A percentile compares a stretch with the other conserved stretches of the same genome.
phyloP scores from a whole-genome alignment of 2,888 invertebrate species.

The Ligdia adustata region DNA sequence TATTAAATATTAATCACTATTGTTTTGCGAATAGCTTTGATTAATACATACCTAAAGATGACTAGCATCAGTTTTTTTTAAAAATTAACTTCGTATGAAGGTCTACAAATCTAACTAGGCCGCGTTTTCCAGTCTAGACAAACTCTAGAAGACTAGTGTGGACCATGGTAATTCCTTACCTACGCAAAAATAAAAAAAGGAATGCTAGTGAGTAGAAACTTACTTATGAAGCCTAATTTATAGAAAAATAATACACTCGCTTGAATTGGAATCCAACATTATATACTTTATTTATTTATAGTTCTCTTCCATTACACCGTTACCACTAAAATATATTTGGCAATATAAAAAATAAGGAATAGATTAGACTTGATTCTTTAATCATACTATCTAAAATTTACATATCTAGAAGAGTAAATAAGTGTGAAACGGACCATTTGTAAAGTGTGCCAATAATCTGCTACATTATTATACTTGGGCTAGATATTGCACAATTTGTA shows the following conservation, averaged over 20 bases:
- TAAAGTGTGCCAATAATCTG: constrained; percentile 1
- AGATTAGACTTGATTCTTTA: constrained; percentile 75
- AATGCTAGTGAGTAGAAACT: too few species aligned
- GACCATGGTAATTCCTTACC: too few species aligned
- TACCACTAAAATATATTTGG: constrained; percentile 81
- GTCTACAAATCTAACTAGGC: too few species aligned
- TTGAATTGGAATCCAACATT: constrained; percentile 72
- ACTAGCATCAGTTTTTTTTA: too few species aligned
- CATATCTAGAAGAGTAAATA: constrained; percentile 55
- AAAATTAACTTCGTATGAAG: too few species aligned
- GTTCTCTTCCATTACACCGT: constrained; percentile 69
- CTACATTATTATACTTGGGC: too few species aligned
- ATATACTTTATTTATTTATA: constrained; percentile 73
- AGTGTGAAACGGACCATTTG: constrained; percentile 16
- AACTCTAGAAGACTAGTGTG: too few species aligned
- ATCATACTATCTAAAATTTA: constrained; percentile 70
- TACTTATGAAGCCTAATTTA: too few species aligned
- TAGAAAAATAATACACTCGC: constrained; percentile 27
- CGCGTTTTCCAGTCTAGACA: too few species aligned
- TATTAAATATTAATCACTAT: constrained; percentile 23
- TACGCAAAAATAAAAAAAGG: too few species aligned
- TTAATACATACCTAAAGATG: too few species aligned
- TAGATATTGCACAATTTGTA: too few species aligned
- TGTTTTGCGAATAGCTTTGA: constrained; percentile 17
- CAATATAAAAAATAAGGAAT: constrained; percentile 82